Conservation (phyloP, 1,140 invertebrate species). For the Leptopilina boulardi region DNA sequence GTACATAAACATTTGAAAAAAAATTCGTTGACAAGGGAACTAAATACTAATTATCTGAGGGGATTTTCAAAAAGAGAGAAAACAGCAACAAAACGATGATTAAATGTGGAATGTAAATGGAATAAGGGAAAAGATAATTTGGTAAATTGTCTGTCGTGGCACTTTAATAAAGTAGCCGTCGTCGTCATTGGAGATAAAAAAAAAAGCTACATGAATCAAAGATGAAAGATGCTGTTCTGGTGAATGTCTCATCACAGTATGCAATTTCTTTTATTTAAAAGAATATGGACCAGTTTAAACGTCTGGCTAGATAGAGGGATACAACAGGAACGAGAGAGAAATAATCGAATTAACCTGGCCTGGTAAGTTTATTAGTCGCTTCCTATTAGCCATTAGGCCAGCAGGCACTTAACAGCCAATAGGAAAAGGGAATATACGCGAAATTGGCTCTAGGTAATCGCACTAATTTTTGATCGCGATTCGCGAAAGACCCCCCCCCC, state of each 20-base stretch:
- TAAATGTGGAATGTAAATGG: background rate
- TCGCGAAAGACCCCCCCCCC: background rate
- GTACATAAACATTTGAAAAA: no score
- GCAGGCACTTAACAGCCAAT: conserved; percentile 30
- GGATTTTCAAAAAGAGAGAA: background rate
- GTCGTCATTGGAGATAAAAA: background rate
- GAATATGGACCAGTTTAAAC: background rate
- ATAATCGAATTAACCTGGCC: conserved; percentile 58
- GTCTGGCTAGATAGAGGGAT: background rate
- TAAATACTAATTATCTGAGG: no score
- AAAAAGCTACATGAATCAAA: background rate
- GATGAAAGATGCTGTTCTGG: background rate
- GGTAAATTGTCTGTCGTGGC: background rate
- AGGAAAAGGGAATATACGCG: conserved; percentile 42
- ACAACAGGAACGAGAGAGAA: conserved; percentile 37
- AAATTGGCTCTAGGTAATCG: conserved; percentile 44
- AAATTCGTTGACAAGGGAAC: no score
- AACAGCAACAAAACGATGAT: background rate
- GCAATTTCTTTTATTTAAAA: background rate
- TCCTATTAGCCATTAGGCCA: conserved; percentile 54
- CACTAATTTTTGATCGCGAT: conserved; percentile 50
- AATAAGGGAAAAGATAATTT: background rate
- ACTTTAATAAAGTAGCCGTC: conserved; percentile 1
- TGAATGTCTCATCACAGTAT: background rate
- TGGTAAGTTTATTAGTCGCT: conserved; percentile 59